phyloP scores from a whole-genome alignment of 2,797 vertebrate genomes.

The Cyprinella venusta region DNA sequence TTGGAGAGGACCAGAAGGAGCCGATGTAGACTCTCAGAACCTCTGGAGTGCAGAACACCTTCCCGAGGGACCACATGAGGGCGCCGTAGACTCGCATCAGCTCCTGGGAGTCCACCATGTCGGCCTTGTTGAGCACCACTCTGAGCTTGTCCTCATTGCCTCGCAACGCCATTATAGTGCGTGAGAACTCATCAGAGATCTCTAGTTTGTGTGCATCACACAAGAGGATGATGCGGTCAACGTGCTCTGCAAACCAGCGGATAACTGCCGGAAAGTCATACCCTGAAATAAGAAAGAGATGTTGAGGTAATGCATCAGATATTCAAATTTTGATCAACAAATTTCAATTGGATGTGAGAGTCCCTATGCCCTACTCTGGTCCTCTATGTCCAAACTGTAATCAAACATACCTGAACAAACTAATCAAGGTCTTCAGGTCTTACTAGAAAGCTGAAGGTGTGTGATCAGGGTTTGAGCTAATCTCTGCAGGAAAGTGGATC shows the following conservation, averaged over 20 bases:
- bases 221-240: conserved; percentile 90
- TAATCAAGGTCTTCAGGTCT: neutral
- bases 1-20: conserved; percentile 90
- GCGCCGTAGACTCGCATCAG: conserved; percentile 92
- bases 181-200: conserved; percentile 91
- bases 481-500: neutral
- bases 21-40: conserved; percentile 89
- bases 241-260: conserved; percentile 84
- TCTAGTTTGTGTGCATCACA: conserved; percentile 94
- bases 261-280: conserved; percentile 58
- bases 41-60: conserved; percentile 90
- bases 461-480: neutral
- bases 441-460: neutral
- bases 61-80: conserved; percentile 94
- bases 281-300: conserved; percentile 20
- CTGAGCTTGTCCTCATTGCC: conserved; percentile 94
- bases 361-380: neutral
- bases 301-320: neutral
- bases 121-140: conserved; percentile 92
- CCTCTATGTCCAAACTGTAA: neutral
- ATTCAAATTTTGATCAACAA: neutral
- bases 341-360: neutral
- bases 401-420: neutral
- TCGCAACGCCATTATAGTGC: conserved; percentile 84
- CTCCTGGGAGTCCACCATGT: conserved; percentile 90